Percentiles rank a stretch among this genome's conserved stretches.
These are phyloP conservation scores for Agrochola circellaris DNA, from an alignment of 2,888 invertebrate species.

Conservation along the genomic window DNA sequence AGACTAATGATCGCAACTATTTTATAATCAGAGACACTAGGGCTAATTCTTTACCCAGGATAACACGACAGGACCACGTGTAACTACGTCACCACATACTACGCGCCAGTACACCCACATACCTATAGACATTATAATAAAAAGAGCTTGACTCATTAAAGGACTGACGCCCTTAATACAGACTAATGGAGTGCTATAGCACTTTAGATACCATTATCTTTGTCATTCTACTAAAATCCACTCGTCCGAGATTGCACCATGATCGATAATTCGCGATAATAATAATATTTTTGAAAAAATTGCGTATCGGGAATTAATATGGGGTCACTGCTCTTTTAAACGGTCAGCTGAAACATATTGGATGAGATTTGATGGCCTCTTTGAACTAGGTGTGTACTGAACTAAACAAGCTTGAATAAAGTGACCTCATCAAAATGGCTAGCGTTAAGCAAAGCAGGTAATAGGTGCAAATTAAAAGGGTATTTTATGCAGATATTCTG, in stretches of 20 bases:
- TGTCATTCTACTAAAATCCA: constrained; percentile 56
- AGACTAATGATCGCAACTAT: neutral
- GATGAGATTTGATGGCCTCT: neutral
- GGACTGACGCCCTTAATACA: constrained; percentile 14
- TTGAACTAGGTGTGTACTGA: constrained; percentile 4
- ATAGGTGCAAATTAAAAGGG: neutral
- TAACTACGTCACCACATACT: constrained; percentile 1
- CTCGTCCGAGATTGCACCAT: constrained; percentile 43
- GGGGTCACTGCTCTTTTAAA: constrained; percentile 10
- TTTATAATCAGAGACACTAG: neutral
- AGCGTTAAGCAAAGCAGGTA: neutral
- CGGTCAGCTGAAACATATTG: neutral
- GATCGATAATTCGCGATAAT: constrained; percentile 40
- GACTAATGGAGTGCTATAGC: constrained; percentile 63
- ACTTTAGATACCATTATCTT: constrained; percentile 67
- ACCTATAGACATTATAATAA: neutral
- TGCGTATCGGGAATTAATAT: neutral
- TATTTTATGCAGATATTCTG: neutral
- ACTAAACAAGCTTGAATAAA: constrained; percentile 10
- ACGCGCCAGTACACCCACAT: neutral
- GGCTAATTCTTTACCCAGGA: neutral
- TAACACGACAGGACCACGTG: neutral
- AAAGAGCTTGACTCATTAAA: constrained; percentile 25
- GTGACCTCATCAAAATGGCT: constrained; percentile 16
- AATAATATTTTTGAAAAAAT: constrained; percentile 8